These are phyloP conservation scores for Alosa sapidissima DNA, from an alignment of 2,797 vertebrate genomes.

Conservation along the genomic window DNA sequence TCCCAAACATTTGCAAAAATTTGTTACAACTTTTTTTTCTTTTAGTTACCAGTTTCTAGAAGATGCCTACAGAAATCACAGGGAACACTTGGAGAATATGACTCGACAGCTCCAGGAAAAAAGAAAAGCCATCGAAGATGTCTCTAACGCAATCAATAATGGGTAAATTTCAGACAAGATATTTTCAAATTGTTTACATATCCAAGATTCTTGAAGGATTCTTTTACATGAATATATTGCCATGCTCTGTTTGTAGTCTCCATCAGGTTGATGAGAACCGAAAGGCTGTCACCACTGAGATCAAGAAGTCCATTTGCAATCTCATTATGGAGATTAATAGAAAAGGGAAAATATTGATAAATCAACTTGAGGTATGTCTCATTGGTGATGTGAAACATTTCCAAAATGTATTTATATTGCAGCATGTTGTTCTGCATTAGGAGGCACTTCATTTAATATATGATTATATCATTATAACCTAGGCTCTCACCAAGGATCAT, in stretches of 20 bases:
- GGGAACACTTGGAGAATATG: slow-evolving; percentile 92
- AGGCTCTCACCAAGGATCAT: slow-evolving; percentile 86
- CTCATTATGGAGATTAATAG: slow-evolving; percentile 98
- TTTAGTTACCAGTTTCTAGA: slow-evolving; percentile 94
- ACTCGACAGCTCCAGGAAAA: slow-evolving; percentile 95
- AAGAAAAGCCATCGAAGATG: slow-evolving; percentile 91
- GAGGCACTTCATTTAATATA: not conserved
- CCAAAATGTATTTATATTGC: not conserved
- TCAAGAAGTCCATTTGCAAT: slow-evolving; percentile 97
- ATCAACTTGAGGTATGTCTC: slow-evolving; percentile 88
- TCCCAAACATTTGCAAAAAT: not conserved
- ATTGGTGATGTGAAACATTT: not conserved
- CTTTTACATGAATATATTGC: not conserved
- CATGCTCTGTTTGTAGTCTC: slow-evolving; percentile 75
- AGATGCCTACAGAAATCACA: slow-evolving; percentile 97
- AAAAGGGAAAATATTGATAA: slow-evolving; percentile 94
- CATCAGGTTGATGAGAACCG: slow-evolving; percentile 97
- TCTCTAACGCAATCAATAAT: slow-evolving; percentile 88
- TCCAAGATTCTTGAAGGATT: not conserved
- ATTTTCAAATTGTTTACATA: not conserved
- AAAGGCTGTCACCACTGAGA: slow-evolving; percentile 93
- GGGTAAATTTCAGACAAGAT: slow-evolving; percentile 73
- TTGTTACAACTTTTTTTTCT: slow-evolving; percentile 1
- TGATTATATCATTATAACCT: not conserved
- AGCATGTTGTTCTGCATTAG: not conserved